These are phyloP conservation scores for Rhombomys opimus DNA, from an alignment of 2,113 vertebrate species.

Conservation along the genomic window DNA sequence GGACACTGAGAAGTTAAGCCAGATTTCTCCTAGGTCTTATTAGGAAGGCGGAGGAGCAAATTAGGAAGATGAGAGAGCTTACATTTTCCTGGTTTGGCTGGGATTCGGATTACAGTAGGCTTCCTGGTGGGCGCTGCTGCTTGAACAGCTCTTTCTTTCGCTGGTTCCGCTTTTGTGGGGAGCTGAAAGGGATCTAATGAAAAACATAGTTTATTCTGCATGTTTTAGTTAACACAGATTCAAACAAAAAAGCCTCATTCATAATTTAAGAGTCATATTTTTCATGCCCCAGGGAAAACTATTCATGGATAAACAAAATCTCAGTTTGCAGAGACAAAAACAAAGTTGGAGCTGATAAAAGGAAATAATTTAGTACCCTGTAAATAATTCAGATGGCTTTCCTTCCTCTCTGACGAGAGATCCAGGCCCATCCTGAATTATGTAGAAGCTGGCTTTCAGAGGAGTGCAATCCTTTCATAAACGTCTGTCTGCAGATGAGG, in stretches of 20 bases:
- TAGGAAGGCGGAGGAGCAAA: constrained; percentile 20
- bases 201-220: constrained; percentile 77
- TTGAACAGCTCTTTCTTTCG: constrained; percentile 79
- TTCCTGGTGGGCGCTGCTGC: constrained; percentile 86
- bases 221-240: constrained; percentile 72
- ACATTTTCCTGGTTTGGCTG: constrained; percentile 89
- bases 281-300: constrained; percentile 73
- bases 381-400: constrained; percentile 79
- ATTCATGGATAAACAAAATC: constrained; percentile 78
- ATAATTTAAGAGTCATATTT: constrained; percentile 76
- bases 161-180: constrained; percentile 84
- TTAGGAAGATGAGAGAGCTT: constrained; percentile 69
- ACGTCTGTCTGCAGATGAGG: constrained; percentile 41
- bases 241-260: constrained; percentile 76
- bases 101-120: constrained; percentile 96
- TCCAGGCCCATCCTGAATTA: constrained; percentile 76
- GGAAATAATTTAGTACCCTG: constrained; percentile 61
- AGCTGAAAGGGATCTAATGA: constrained; percentile 88
- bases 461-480: constrained; percentile 48
- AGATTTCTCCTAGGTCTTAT: constrained; percentile 24
- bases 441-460: constrained; percentile 69
- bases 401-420: constrained; percentile 66
- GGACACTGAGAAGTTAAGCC: constrained; percentile 40
- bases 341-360: constrained; percentile 78
- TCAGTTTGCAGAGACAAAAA: constrained; percentile 80